phyloP scores from a whole-genome alignment of 2,113 vertebrate species.

The Sapayoa aenigma region DNA sequence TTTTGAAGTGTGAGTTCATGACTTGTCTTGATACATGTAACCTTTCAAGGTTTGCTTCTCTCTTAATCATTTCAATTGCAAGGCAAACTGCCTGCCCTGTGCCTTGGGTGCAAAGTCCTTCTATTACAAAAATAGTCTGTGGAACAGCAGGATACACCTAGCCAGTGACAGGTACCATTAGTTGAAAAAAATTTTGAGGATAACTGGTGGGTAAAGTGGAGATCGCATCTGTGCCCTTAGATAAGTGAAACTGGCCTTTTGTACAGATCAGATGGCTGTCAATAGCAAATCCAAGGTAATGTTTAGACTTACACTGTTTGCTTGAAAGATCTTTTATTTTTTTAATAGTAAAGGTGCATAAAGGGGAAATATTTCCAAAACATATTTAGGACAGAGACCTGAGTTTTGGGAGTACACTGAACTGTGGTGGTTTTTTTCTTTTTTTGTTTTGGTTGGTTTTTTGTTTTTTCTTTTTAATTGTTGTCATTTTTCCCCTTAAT shows the following conservation, averaged over 20 bases:
- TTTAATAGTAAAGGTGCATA: neutral
- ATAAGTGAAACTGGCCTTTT: neutral
- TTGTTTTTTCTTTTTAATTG: neutral
- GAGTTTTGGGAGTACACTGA: neutral
- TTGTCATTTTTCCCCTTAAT: neutral
- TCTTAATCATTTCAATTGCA: neutral
- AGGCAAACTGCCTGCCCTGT: neutral
- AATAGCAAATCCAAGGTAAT: neutral
- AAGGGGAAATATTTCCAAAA: neutral
- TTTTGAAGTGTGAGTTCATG: neutral
- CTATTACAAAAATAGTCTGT: neutral
- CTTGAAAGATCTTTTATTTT: neutral
- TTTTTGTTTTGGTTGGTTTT: too few relatives aligned
- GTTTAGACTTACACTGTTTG: neutral
- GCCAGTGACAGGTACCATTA: neutral
- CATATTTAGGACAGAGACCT: neutral
- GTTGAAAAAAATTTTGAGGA: neutral
- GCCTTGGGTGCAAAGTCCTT: neutral
- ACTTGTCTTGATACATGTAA: neutral
- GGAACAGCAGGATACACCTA: fast-evolving
- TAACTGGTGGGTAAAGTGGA: neutral
- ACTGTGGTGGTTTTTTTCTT: too few relatives aligned
- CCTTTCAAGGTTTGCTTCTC: neutral
- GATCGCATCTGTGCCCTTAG: neutral
- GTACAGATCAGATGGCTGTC: neutral